A percentile compares a stretch with the other conserved stretches of the same genome.
phyloP scores from a whole-genome alignment of 2,888 invertebrate genomes.

The Helicoverpa assulta region DNA sequence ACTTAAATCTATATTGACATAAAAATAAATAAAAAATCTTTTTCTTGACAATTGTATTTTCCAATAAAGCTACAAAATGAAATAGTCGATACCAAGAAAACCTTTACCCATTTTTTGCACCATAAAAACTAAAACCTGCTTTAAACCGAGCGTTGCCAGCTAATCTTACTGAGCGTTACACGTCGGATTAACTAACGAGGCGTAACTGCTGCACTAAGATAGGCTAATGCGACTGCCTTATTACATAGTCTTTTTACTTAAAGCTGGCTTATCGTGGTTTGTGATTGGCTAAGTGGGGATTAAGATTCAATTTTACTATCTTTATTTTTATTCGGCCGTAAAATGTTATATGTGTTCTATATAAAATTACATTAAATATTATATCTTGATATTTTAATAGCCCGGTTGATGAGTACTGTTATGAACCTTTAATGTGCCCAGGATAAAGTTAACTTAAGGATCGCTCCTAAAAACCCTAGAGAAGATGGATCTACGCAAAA shows the following conservation, averaged over 20 bases:
- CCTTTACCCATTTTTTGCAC: background rate
- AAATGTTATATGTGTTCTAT: too few species aligned
- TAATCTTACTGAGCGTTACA: constrained; percentile 22
- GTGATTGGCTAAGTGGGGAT: background rate
- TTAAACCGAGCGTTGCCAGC: background rate
- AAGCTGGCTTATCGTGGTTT: constrained; percentile 10
- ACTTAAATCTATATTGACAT: too few species aligned
- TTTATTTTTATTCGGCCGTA: background rate
- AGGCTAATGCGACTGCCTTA: constrained; percentile 34
- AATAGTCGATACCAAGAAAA: background rate
- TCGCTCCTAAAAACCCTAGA: too few species aligned
- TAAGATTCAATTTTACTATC: background rate
- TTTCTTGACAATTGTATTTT: too few species aligned
- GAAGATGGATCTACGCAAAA: too few species aligned
- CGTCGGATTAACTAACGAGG: constrained; percentile 32
- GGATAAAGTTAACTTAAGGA: too few species aligned
- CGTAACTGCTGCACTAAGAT: constrained; percentile 28
- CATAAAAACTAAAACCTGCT: constrained; percentile 1
- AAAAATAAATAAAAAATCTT: too few species aligned
- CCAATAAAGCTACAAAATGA: too few species aligned
- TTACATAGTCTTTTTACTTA: constrained; percentile 33
- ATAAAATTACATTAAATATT: too few species aligned
- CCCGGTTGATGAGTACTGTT: too few species aligned
- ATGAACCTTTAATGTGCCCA: too few species aligned
- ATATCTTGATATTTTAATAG: too few species aligned